Percentiles rank a stretch among this genome's conserved stretches.
phyloP scores from a whole-genome alignment of 1,140 invertebrate genomes.

The Drepana arcuata region DNA sequence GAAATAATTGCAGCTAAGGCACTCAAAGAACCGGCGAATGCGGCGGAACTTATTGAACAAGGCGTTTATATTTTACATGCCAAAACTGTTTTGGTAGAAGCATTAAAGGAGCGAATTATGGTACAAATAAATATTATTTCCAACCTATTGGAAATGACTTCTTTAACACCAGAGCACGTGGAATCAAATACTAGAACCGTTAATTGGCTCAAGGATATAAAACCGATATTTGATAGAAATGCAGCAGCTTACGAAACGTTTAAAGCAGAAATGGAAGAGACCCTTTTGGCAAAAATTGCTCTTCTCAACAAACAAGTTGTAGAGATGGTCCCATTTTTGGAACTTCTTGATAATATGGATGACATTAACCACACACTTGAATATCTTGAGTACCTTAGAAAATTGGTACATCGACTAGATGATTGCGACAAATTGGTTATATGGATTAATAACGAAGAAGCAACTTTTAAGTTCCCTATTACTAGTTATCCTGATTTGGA shows the following conservation, averaged over 20 bases:
- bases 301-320: slow-evolving; percentile 79
- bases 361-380: slow-evolving; percentile 75
- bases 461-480: slow-evolving; percentile 84
- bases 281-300: slow-evolving; percentile 77
- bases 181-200: slow-evolving; percentile 78
- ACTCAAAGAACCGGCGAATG: slow-evolving; percentile 77
- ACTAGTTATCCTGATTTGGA: slow-evolving; percentile 83
- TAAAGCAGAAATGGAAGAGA: slow-evolving; percentile 87
- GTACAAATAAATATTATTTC: slow-evolving; percentile 75
- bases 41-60: slow-evolving; percentile 80
- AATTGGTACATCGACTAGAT: slow-evolving; percentile 81
- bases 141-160: slow-evolving; percentile 79
- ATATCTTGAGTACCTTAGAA: slow-evolving; percentile 80
- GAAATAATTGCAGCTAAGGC: slow-evolving; percentile 74
- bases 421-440: slow-evolving; percentile 80
- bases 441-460: slow-evolving; percentile 94
- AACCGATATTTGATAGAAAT: slow-evolving; percentile 81
- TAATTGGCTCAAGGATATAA: slow-evolving; percentile 81
- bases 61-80: slow-evolving; percentile 78
- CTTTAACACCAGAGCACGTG: slow-evolving; percentile 77
- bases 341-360: slow-evolving; percentile 80
- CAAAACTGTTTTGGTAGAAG: slow-evolving; percentile 74
- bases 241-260: slow-evolving; percentile 82
- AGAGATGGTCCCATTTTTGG: slow-evolving; percentile 79
- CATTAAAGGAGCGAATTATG: slow-evolving; percentile 76